These are phyloP conservation scores for Zoanthus solanderi DNA, from an alignment of 92 coral and sea anemone species.

Conservation along the genomic window DNA sequence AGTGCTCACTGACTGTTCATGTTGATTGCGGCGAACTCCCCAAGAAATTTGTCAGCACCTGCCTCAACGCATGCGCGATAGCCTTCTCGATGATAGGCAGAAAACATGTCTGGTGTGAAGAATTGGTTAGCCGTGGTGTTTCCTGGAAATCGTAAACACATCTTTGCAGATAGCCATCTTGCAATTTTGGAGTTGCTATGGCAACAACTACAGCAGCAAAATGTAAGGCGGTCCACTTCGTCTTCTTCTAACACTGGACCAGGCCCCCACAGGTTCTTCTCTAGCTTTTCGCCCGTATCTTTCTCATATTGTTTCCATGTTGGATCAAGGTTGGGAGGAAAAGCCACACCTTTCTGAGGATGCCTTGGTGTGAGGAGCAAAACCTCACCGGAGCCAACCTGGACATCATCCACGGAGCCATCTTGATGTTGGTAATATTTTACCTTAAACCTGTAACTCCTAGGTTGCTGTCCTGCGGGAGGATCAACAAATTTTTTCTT, in stretches of 20 bases:
- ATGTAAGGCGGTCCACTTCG: conserved; percentile 87
- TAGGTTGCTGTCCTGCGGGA: conserved; percentile 71
- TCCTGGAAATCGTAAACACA: conserved; percentile 75
- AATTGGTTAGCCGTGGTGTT: conserved; percentile 78
- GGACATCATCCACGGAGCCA: conserved; percentile 33
- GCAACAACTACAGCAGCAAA: conserved; percentile 92
- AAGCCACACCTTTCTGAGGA: conserved; percentile 73
- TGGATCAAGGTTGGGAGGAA: conserved; percentile 61
- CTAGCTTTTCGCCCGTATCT: conserved; percentile 78
- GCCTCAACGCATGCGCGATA: conserved; percentile 87
- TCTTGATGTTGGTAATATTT: conserved; percentile 68
- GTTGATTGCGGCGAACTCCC: conserved; percentile 23
- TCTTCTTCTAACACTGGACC: conserved; percentile 82
- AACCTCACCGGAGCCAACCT: conserved; percentile 80
- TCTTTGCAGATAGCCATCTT: conserved; percentile 56
- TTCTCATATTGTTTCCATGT: conserved; percentile 81
- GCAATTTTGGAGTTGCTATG: conserved; percentile 59
- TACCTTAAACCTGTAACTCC: conserved; percentile 84
- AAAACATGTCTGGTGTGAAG: conserved; percentile 77
- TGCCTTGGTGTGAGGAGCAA: conserved; percentile 87
- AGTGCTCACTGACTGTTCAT: background rate
- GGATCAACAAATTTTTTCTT: conserved; percentile 65
- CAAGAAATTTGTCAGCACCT: conserved; percentile 71
- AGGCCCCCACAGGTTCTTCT: conserved; percentile 76
- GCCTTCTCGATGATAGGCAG: conserved; percentile 91